phyloP scores from a whole-genome alignment of 2,113 vertebrate species.

The Phalacrocorax aristotelis region DNA sequence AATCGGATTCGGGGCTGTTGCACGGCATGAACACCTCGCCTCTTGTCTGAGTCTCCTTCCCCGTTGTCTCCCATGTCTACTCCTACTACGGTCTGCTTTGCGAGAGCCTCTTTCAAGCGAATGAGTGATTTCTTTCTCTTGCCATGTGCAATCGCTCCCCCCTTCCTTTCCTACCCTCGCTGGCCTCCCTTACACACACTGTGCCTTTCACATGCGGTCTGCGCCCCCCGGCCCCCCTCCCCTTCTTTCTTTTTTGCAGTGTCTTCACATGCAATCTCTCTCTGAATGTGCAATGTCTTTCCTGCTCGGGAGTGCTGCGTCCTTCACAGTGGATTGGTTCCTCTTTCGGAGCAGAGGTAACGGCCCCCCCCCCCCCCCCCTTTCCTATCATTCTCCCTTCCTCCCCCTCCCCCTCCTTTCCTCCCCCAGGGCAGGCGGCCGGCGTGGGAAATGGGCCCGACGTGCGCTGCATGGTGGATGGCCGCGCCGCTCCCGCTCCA shows the following conservation, averaged over 20 bases:
- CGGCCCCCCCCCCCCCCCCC: background rate
- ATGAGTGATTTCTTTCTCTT: slow-evolving; percentile 45
- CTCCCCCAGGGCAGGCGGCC: slow-evolving; percentile 57
- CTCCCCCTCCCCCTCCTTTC: background rate
- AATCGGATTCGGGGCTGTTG: background rate
- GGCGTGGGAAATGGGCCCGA: slow-evolving; percentile 79
- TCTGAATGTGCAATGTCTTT: slow-evolving; percentile 35
- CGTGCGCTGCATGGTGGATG: slow-evolving; percentile 74
- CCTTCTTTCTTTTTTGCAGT: background rate
- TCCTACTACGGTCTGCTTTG: background rate
- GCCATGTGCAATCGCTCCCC: background rate
- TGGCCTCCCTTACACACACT: slow-evolving; percentile 31
- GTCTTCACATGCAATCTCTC: slow-evolving; percentile 24
- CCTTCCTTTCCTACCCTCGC: background rate
- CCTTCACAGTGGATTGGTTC: slow-evolving; percentile 79
- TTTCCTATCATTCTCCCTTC: background rate
- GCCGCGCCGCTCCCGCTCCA: background rate
- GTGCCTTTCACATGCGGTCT: slow-evolving; percentile 16
- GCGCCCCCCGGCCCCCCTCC: background rate
- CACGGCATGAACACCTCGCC: background rate
- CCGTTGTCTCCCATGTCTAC: background rate
- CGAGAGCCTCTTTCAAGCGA: background rate
- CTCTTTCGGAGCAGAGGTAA: slow-evolving; percentile 62
- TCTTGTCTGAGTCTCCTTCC: background rate
- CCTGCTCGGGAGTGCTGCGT: slow-evolving; percentile 28